A percentile compares a stretch with the other conserved stretches of the same genome.
Conservation (phyloP, 92 coral and sea anemone genomes). For the Galaxea fascicularis region DNA sequence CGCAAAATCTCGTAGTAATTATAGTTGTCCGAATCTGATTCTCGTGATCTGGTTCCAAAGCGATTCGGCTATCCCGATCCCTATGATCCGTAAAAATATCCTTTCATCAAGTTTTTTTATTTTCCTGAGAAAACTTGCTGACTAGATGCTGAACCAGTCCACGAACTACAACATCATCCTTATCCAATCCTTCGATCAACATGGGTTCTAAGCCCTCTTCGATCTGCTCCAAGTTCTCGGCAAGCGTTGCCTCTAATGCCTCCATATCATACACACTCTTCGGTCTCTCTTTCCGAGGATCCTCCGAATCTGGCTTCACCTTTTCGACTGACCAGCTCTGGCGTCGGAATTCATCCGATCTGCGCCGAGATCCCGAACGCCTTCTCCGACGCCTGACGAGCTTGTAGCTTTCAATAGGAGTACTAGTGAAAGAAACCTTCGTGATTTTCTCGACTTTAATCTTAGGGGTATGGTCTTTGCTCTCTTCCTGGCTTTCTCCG, state of each 20-base stretch:
- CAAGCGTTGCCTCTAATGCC: conserved; percentile 60
- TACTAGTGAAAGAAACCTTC: conserved; percentile 75
- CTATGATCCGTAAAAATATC: neutral
- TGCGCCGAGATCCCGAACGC: conserved; percentile 65
- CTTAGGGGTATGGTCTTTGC: conserved; percentile 67
- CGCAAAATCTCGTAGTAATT: neutral
- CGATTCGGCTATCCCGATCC: too few species aligned
- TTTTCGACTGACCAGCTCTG: conserved; percentile 86
- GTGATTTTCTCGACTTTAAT: conserved; percentile 80
- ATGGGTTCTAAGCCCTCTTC: conserved; percentile 78
- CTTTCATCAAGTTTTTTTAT: neutral
- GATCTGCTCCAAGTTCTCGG: conserved; percentile 67
- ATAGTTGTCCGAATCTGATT: too few species aligned
- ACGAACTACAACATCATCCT: conserved; percentile 75
- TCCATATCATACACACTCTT: conserved; percentile 78
- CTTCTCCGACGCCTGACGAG: conserved; percentile 76
- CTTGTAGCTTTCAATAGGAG: conserved; percentile 58
- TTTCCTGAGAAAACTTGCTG: conserved; percentile 60
- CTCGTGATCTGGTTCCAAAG: too few species aligned
- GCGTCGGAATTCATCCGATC: conserved; percentile 65
- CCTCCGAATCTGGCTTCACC: conserved; percentile 68
- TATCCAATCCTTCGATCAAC: conserved; percentile 72
- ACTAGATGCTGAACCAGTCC: conserved; percentile 85
- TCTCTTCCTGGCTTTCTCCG: neutral
- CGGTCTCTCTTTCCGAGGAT: conserved; percentile 69